A percentile compares a stretch with the other conserved stretches of the same genome.
These are phyloP conservation scores for Phyllotreta cruciferae DNA, from an alignment of 2,888 invertebrate species.

Conservation along the genomic window DNA sequence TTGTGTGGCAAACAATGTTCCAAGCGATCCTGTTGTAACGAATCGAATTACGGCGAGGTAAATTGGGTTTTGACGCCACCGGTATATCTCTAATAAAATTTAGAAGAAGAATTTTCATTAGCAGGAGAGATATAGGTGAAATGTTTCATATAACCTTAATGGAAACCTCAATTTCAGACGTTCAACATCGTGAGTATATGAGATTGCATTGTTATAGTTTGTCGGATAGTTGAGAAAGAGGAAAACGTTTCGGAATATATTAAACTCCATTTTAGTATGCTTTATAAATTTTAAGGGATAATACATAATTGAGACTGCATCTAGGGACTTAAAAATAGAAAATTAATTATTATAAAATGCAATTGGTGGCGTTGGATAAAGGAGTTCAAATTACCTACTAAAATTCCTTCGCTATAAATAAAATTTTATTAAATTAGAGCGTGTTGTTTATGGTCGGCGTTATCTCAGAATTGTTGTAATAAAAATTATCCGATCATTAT, in stretches of 20 bases:
- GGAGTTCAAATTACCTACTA: slow-evolving; percentile 25
- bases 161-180: too few relatives aligned
- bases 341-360: too few relatives aligned
- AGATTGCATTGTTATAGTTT: too few relatives aligned
- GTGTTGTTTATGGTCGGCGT: slow-evolving; percentile 19
- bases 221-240: too few relatives aligned
- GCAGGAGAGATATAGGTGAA: not conserved
- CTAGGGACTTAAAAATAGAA: too few relatives aligned
- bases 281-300: too few relatives aligned
- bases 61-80: slow-evolving; percentile 26
- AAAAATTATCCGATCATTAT: slow-evolving; percentile 21
- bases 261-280: too few relatives aligned
- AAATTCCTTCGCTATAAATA: slow-evolving; percentile 30
- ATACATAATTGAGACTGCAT: too few relatives aligned
- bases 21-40: slow-evolving; percentile 15
- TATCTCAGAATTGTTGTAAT: slow-evolving; percentile 24
- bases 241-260: too few relatives aligned
- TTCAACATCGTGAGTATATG: too few relatives aligned
- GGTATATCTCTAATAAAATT: slow-evolving; percentile 24
- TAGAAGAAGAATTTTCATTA: slow-evolving; percentile 19
- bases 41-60: slow-evolving; percentile 27
- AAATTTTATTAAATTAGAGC: slow-evolving; percentile 31
- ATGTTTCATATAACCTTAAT: too few relatives aligned
- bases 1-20: slow-evolving; percentile 16
- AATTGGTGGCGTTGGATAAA: slow-evolving; percentile 15